Conservation (phyloP, 1,140 invertebrate species). For the Maniola jurtina region DNA sequence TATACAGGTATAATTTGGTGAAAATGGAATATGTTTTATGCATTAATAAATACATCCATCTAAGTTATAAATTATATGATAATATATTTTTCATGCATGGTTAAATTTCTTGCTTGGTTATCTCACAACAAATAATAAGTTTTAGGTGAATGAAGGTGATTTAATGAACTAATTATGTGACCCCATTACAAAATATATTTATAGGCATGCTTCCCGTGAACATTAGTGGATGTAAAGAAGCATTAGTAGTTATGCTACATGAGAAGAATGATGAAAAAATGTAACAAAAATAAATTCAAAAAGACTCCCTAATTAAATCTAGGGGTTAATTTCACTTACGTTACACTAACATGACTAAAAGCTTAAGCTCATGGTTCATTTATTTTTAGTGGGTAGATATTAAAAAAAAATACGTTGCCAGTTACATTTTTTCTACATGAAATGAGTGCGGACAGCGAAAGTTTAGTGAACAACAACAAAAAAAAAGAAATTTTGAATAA, state of each 20-base stretch:
- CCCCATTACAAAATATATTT: too few relatives aligned
- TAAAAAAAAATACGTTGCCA: too few relatives aligned
- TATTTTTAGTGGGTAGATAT: too few relatives aligned
- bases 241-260: conserved; percentile 43
- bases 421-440: conserved; percentile 57
- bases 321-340: too few relatives aligned
- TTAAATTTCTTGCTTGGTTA: conserved; percentile 49
- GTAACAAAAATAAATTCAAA: conserved; percentile 41
- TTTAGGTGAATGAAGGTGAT: conserved; percentile 11
- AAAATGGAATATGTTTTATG: too few relatives aligned
- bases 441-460: conserved; percentile 66
- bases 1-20: too few relatives aligned
- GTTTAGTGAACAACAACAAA: conserved; percentile 63
- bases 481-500: conserved; percentile 48
- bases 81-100: conserved; percentile 42
- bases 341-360: too few relatives aligned
- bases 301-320: neutral
- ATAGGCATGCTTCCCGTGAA: conserved; percentile 50
- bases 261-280: conserved; percentile 54
- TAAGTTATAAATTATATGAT: neutral
- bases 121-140: conserved; percentile 76
- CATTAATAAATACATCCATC: neutral
- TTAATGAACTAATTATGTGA: neutral
- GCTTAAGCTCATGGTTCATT: too few relatives aligned
- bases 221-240: conserved; percentile 51